These are phyloP conservation scores for Regulus satrapa DNA, from an alignment of 2,113 vertebrate genomes.

Conservation along the genomic window DNA sequence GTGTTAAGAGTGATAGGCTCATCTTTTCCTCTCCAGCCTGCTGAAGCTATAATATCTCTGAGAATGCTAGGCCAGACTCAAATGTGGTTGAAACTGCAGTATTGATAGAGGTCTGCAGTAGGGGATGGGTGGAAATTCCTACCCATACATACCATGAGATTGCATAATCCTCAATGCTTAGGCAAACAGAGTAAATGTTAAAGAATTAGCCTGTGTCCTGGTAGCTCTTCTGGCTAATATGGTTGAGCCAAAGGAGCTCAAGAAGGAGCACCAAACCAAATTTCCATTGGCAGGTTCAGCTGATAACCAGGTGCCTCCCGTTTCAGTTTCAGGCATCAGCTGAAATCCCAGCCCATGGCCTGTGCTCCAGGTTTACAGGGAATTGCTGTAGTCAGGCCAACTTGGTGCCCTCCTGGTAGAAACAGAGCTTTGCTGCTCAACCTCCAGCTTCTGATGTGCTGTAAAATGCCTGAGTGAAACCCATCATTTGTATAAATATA, in stretches of 20 bases:
- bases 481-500: not conserved
- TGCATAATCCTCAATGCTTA: not conserved
- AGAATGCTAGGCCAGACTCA: not conserved
- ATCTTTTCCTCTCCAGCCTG: not conserved
- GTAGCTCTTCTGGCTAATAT: not conserved
- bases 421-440: not conserved
- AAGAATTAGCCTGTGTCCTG: not conserved
- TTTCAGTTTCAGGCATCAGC: not conserved
- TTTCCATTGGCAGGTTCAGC: fast-evolving
- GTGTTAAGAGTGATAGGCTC: not conserved
- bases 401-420: not conserved
- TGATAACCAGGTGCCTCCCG: not conserved
- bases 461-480: not conserved
- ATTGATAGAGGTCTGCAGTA: not conserved
- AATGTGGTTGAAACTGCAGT: not conserved
- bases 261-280: not conserved
- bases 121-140: not conserved
- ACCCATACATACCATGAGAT: not conserved
- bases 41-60: not conserved
- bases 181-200: not conserved
- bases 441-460: not conserved
- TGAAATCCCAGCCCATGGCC: not conserved
- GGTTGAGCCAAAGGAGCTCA: not conserved
- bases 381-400: not conserved
- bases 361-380: not conserved